Evolutionary conservation across 2,797 vertebrate species (phyloP).

Genomic region (Coranthus polyacanthus): DNA sequence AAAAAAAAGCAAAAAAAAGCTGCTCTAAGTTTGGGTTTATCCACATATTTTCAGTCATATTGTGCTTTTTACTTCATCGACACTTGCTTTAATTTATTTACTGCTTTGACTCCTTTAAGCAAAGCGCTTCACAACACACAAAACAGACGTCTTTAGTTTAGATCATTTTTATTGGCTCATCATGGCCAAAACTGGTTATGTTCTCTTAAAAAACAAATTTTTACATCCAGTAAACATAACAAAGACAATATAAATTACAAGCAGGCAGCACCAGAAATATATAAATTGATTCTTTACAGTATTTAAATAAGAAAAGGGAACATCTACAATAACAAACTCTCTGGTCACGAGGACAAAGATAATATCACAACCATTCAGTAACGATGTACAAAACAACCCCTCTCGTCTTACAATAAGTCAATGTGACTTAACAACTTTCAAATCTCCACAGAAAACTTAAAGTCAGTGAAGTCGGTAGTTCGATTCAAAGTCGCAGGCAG

Average conservation of each 20-base stretch:
- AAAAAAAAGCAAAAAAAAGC: no score
- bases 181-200: conserved; percentile 61
- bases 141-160: conserved; percentile 37
- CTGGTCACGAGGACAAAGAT: conserved; percentile 53
- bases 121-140: conserved; percentile 20
- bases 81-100: no score
- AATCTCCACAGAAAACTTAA: conserved; percentile 60
- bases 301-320: conserved; percentile 81
- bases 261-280: conserved; percentile 73
- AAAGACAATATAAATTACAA: conserved; percentile 86
- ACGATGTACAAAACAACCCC: conserved; percentile 61
- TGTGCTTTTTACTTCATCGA: neutral
- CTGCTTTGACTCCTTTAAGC: neutral
- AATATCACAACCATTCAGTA: conserved; percentile 46
- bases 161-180: conserved; percentile 82
- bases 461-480: conserved; percentile 53
- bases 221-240: conserved; percentile 54
- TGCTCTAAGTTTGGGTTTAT: neutral
- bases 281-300: conserved; percentile 73
- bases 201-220: conserved; percentile 67
- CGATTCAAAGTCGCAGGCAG: conserved; percentile 53
- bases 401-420: conserved; percentile 78
- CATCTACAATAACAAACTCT: conserved; percentile 60
- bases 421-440: conserved; percentile 81
- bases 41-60: neutral